Conservation (phyloP, 2,888 invertebrate genomes). For the Biston stratarius region DNA sequence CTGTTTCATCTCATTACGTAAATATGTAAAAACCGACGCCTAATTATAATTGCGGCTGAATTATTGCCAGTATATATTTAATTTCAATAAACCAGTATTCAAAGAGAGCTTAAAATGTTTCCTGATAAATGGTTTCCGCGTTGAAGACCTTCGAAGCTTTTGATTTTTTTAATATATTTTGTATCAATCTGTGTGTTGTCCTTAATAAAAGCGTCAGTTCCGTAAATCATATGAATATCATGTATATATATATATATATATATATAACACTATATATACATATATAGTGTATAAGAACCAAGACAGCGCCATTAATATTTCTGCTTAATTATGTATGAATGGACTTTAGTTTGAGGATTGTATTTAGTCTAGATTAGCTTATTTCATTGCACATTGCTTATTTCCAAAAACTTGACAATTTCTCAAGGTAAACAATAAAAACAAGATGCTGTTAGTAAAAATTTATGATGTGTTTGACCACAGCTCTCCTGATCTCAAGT, state of each 20-base stretch:
- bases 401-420: no score
- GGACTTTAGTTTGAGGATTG: no score
- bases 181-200: not conserved
- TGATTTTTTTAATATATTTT: not conserved
- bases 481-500: no score
- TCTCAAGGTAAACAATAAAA: no score
- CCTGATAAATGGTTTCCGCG: conserved; percentile 15
- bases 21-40: conserved; percentile 4
- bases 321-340: no score
- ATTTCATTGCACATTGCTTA: no score
- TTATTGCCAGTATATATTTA: conserved; percentile 8
- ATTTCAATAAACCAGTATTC: conserved; percentile 3
- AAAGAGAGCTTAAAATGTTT: conserved; percentile 7
- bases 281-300: not conserved
- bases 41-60: conserved; percentile 10
- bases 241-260: not conserved
- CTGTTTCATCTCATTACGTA: conserved; percentile 9
- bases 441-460: no score
- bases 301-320: no score
- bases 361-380: no score
- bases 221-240: not conserved
- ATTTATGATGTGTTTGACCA: no score
- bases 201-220: not conserved
- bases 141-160: conserved; percentile 7
- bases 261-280: no score